Percentiles rank a stretch among this genome's conserved stretches.
Conservation (phyloP, 92 coral and sea anemone genomes). For the Ricordea florida region DNA sequence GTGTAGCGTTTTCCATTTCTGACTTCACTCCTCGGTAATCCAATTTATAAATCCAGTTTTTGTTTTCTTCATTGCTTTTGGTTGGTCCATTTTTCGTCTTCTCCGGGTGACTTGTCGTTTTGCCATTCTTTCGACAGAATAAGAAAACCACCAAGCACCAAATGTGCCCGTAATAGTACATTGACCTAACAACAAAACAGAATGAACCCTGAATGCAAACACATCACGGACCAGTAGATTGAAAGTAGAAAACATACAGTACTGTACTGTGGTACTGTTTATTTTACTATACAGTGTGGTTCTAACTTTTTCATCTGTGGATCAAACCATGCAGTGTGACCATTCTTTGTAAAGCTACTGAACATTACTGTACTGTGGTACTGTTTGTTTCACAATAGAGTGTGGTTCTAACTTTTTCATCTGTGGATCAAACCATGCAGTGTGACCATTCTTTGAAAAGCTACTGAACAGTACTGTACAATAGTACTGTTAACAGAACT, state of each 20-base stretch:
- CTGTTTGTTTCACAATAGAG: too few species aligned
- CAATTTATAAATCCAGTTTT: slow-evolving; percentile 13
- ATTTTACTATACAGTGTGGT: too few species aligned
- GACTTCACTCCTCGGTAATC: background rate
- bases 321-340: too few species aligned
- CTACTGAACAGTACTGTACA: too few species aligned
- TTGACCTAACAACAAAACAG: slow-evolving; percentile 52
- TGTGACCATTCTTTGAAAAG: too few species aligned
- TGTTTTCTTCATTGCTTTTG: background rate
- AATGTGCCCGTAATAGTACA: slow-evolving; percentile 86
- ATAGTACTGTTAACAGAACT: too few species aligned
- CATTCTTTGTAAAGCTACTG: too few species aligned
- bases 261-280: too few species aligned
- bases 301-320: too few species aligned
- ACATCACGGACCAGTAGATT: background rate
- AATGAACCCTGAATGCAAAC: background rate
- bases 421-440: too few species aligned
- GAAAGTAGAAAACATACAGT: background rate
- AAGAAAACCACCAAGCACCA: slow-evolving; percentile 37
- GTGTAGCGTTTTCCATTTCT: background rate
- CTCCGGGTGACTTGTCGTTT: background rate
- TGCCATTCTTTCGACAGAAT: background rate
- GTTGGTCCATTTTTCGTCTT: background rate
- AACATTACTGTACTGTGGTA: too few species aligned
- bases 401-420: too few species aligned